Base-by-base conservation (phyloP, 2,888 invertebrate species). In the Bruchidius siliquastri region DNA sequence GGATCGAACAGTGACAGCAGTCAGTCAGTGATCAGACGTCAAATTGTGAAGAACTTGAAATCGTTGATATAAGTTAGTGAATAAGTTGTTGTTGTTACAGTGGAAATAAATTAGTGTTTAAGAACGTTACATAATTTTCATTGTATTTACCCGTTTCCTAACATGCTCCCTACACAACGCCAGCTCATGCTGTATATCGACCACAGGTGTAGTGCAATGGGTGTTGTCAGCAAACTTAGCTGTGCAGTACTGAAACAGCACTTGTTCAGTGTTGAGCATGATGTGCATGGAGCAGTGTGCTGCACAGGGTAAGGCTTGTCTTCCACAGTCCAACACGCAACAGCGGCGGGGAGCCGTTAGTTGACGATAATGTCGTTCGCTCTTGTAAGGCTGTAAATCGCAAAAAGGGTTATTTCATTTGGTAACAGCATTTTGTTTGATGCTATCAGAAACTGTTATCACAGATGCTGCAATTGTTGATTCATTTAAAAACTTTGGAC, bases 141-240 rank as follows among this genome's bases (percentile, higher is more conserved):
- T 1, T 1, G 20, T 22, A 68, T 21, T 84, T 82, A 92, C 92
- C 86, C 94, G 88, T 86, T 94, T 94, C 86, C 93, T 91, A 0
- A 94, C 93, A 86, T 97, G 97, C 81, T 94, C 94, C 8, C 92
- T 89, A 85, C 97, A 97, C 8, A 97, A 88, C 70, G 97, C 96
- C 83, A 96, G 89, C 84, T 96, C 93, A 83, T 93, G 92, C 71
- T 90, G 89, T 75, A 93, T 90, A 86, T 94, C 94, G 81, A 94
- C 93, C 71, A 94, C 93, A 69, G 94, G 94, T 78, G 92, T 89
- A 82, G 93, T 92, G 85, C 94, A 94, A 84, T 93, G 93, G 49
- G 92, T 92, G 82, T 94, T 92, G 86, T 94, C 93, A 74, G 92
- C 90, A 85, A 92, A 93, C 85, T 94, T 93, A 76, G 93, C 94